Evolutionary conservation across 2,113 vertebrate genomes (phyloP), one percentile per base, ranked within the genome.

Genomic region (Marmota monax): DNA sequence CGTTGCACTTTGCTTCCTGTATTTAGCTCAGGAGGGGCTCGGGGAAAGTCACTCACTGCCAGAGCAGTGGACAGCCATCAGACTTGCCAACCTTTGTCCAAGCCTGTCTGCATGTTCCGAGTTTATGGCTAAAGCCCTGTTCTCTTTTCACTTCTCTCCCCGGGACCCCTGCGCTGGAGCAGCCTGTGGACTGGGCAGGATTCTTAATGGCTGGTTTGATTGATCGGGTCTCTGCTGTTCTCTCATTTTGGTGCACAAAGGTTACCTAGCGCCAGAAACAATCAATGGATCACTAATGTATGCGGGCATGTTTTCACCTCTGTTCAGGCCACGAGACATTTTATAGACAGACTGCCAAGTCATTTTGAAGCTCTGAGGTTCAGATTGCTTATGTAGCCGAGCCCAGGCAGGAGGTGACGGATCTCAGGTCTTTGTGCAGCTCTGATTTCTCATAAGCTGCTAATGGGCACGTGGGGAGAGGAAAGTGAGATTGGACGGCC

Each of bases 311-410:
- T 65, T 89, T 94, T 96, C 89, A 34, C 34, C 37, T 12, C 23
- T 76, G 7, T 39, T 88, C 45, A 88, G 85, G 18, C 82, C 77
- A 34, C 25, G 25, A 84, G 85, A 69, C 56, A 76, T 78, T 92
- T 86, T 93, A 91, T 9, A 97, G 96, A 95, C 95, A 92, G 89
- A 92, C 95, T 94, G 77, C 88, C 82, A 90, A 84, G 78, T 93
- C 82, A 29, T n/a, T 96, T 69, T 65, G 80, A 84, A 72, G 45
- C 70, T 27, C 69, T 82, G 90, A 94, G 94, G 94, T 91, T 93
- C 84, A 84, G 23, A 74, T 89, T 45, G 56, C 39, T 39, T 95
- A 51, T 65, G 72, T 67, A 80, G 85, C 94, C 88, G 90, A 93
- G 51, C 83, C 14, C 39, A 4, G 5, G 63, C 91, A 7, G 83